Evolutionary conservation across 2,113 vertebrate genomes (phyloP), one percentile per base, ranked within the genome.

Genomic region (Stictonetta naevosa): DNA sequence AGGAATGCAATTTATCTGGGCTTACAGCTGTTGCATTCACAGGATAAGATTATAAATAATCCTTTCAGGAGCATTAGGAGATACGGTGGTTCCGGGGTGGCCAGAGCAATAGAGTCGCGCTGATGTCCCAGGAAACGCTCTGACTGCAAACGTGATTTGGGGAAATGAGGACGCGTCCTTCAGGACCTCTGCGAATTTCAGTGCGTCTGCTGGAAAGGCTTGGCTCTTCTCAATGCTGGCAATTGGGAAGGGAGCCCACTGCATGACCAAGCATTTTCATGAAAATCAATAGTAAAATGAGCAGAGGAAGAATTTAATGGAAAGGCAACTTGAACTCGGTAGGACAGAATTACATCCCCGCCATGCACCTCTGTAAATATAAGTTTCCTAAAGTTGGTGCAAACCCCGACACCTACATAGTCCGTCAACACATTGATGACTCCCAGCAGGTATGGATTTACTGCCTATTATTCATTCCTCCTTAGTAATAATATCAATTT

Each of bases 401-500:
- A 93, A 75, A 72, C 86, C 75, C 81, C 55, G 11, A 60, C 81
- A 94, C 90, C 93, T 72, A 86, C 34, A 31, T 0, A 73, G 75
- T 7, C 94, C 36, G 0, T 10, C 83, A 90, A 71, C 94, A 92
- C 91, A 92, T 77, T 93, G 91, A 96, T 9, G 10, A 68, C 80
- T 96, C 86, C 88, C 87, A 93, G 75, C 90, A 94, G 92, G 91
- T 96, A 90, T 69, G 66, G 92, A 94, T 97, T 96, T 96, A 95
- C 63, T 92, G 76, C 75, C 90, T 83, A 96, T 90, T 94, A 87
- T 87, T 97, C 93, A 76, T 92, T 90, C 77, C 91, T 87, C 92
- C 89, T 95, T 84, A 86, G 87, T 94, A 96, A 96, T 96, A 95
- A 95, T 79, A 92, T 88, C 89, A 96, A 89, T 95, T 97, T 96